Evolutionary conservation across 2,888 invertebrate genomes (phyloP), one percentile per base, ranked within the genome.

Genomic region (Oscheius sp.): DNA sequence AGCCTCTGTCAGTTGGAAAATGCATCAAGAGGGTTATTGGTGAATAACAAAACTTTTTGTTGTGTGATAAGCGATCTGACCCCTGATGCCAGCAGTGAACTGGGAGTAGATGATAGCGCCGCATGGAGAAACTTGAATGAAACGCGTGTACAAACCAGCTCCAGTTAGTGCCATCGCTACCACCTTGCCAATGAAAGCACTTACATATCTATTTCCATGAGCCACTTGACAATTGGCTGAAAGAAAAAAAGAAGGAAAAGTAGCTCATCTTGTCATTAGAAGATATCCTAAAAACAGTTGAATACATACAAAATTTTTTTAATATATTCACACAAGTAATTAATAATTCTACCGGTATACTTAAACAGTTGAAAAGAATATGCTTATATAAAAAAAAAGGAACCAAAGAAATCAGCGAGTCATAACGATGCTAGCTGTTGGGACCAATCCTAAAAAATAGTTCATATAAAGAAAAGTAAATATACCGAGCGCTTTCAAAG

Each of bases 401-500:
- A n/a, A n/a, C n/a, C n/a, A n/a, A n/a, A n/a, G n/a, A n/a, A n/a
- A 38, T 56, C 22, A 56, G 22, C 56, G 56, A 14, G 59, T 67
- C 36, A 67, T 50, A 26, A 67, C 67, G 22, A 67, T 51, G 36
- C 47, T 59, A 32, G 67, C 67, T 14, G 45, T 36, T 3, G 67
- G 67, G 22, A 49, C 59, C 4, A 67, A 41, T 14, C 67, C 67
- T 57, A 32, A 57, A n/a, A n/a, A n/a, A n/a, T n/a, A n/a, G n/a
- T n/a, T n/a, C n/a, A n/a, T n/a, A n/a, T n/a, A 45, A 45, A 47
- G 3, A 20, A 9, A 28, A n/a, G 22, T 22, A 38, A 57, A 22
- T 45, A 87, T 87, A 92, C 93, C 93, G 88, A 96, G 89, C 74
- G 91, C 89, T 78, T 92, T 92, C 77, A 96, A 88, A 0, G 95